phyloP scores from a whole-genome alignment of 2,797 vertebrate species.

The Sandelia bainsii region DNA sequence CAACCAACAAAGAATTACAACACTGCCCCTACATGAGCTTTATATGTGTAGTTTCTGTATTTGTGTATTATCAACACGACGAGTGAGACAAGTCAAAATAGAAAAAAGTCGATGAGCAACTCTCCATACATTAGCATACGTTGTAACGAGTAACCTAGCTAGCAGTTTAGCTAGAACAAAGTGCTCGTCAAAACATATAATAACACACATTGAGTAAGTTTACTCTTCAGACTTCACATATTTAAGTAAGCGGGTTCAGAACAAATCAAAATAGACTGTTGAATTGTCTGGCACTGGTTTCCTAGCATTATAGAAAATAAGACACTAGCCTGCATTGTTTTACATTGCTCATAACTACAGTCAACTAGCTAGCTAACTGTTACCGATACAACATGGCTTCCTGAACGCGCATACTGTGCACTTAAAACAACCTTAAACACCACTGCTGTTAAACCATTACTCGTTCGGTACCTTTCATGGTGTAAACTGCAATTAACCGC shows the following conservation, averaged over 20 bases:
- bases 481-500: fast-evolving
- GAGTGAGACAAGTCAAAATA: background rate
- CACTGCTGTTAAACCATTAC: fast-evolving
- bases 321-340: background rate
- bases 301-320: fast-evolving
- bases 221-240: too few species aligned
- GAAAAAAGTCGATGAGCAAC: background rate
- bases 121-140: background rate
- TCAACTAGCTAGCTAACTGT: background rate
- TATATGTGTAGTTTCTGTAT: background rate
- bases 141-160: too few species aligned
- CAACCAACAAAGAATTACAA: background rate
- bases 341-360: background rate
- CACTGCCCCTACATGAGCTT: fast-evolving
- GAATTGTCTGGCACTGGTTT: fast-evolving
- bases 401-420: background rate
- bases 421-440: background rate
- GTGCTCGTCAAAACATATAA: too few species aligned
- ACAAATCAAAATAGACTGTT: fast-evolving
- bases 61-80: background rate
- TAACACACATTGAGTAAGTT: too few species aligned
- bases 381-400: conserved; percentile 59
- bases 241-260: background rate
- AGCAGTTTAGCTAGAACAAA: too few species aligned
- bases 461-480: fast-evolving